Conservation (phyloP, 2,113 vertebrate species). For the Urocynchramus pylzowi region DNA sequence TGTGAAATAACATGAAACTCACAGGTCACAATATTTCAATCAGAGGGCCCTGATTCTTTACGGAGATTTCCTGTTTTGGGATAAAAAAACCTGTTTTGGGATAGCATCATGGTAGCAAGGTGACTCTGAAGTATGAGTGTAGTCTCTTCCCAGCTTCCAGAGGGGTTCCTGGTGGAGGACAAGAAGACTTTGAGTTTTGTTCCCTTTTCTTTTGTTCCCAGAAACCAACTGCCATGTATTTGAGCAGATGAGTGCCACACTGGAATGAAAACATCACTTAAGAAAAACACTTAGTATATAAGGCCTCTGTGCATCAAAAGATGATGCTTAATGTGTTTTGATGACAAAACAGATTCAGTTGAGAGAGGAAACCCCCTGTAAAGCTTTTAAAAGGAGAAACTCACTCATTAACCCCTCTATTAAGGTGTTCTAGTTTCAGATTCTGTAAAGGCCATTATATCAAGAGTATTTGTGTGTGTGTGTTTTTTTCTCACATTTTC, state of each 20-base stretch:
- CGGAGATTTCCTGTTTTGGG: not conserved
- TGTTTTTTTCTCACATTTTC: not conserved
- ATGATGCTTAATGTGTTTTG: not conserved
- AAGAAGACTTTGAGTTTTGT: not conserved
- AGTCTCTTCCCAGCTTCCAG: not conserved
- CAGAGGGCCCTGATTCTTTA: not conserved
- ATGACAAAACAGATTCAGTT: not conserved
- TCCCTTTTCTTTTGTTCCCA: not conserved
- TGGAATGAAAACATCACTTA: not conserved
- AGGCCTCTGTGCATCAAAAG: not conserved
- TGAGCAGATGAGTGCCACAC: not conserved
- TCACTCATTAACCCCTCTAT: not conserved
- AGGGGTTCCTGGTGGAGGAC: not conserved
- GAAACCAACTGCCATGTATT: not conserved
- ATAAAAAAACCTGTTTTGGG: not conserved
- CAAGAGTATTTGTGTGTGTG: not conserved
- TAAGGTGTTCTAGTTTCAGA: not conserved
- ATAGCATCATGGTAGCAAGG: not conserved
- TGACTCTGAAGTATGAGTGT: not conserved
- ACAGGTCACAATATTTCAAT: not conserved
- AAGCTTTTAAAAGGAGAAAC: not conserved
- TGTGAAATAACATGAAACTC: not conserved
- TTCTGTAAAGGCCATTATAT: not conserved
- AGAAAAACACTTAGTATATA: not conserved
- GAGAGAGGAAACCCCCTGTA: not conserved